Evolutionary conservation across 2,797 vertebrate genomes (phyloP).

Genomic region (Hemitrygon akajei): DNA sequence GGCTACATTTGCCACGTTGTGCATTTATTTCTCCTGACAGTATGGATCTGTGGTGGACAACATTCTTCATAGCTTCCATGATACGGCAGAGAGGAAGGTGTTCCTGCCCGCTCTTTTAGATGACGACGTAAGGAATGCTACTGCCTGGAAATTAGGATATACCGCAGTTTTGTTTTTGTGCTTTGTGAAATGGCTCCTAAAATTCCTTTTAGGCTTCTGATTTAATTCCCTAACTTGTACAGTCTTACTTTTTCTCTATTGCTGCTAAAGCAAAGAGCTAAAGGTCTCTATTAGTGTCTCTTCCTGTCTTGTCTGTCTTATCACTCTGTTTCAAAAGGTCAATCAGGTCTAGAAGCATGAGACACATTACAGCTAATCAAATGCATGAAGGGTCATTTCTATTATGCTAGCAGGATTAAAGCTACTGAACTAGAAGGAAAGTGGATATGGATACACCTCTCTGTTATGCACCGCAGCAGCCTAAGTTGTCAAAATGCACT

Average conservation of each 20-base stretch:
- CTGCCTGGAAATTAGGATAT: not conserved
- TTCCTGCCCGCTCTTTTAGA: not conserved
- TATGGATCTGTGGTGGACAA: not conserved
- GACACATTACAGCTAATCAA: constrained; percentile 43
- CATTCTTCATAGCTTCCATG: not conserved
- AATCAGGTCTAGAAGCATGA: constrained; percentile 42
- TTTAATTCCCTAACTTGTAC: constrained; percentile 29
- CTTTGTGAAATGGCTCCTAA: not conserved
- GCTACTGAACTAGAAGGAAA: constrained; percentile 43
- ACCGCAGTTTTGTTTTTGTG: not conserved
- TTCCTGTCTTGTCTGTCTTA: constrained; percentile 42
- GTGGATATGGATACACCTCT: constrained; percentile 43
- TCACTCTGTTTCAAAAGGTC: constrained; percentile 41
- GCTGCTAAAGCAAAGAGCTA: constrained; percentile 38
- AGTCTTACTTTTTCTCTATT: constrained; percentile 29
- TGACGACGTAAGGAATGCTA: not conserved
- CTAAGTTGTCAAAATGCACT: constrained; percentile 42
- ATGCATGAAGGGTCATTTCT: constrained; percentile 44
- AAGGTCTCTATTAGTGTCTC: constrained; percentile 44
- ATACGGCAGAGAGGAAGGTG: not conserved
- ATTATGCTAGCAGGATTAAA: constrained; percentile 42
- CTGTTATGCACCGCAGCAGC: constrained; percentile 21
- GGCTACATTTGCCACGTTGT: not conserved
- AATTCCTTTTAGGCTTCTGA: constrained; percentile 16
- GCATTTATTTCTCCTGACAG: not conserved